These are phyloP conservation scores for Sebastes schlegelii DNA, from an alignment of 2,113 vertebrate genomes.

Conservation along the genomic window DNA sequence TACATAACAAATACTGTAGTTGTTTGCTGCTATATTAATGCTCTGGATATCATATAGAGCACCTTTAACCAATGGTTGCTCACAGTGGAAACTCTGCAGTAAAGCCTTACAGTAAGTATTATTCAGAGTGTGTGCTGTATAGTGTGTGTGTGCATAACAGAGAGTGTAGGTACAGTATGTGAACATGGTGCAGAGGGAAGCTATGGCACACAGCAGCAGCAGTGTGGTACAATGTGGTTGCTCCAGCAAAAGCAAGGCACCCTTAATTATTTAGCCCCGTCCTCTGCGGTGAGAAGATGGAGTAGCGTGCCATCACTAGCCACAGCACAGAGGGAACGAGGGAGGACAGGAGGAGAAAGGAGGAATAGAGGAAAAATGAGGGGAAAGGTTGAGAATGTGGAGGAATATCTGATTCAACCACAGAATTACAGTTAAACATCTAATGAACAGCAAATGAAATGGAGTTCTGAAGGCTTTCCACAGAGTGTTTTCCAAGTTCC, in stretches of 20 bases:
- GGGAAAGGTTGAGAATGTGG: background rate
- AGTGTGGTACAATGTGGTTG: background rate
- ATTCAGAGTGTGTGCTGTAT: background rate
- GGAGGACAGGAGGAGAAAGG: background rate
- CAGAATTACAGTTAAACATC: slow-evolving; percentile 3
- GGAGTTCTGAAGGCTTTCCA: slow-evolving; percentile 17
- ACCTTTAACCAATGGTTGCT: no score
- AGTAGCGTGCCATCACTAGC: slow-evolving; percentile 9
- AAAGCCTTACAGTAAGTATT: background rate
- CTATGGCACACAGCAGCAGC: background rate
- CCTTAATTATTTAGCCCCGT: slow-evolving; percentile 55
- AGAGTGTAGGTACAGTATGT: background rate
- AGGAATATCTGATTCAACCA: background rate
- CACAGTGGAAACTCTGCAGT: no score
- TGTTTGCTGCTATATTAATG: no score
- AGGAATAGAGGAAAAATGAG: background rate
- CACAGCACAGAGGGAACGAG: background rate
- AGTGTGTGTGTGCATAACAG: background rate
- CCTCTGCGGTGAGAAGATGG: slow-evolving; percentile 41
- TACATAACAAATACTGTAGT: no score
- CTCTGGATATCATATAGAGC: no score
- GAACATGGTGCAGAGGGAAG: background rate
- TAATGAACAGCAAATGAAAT: slow-evolving; percentile 38
- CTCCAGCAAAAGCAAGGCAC: slow-evolving; percentile 9
- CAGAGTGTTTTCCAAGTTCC: background rate